These are phyloP conservation scores for Butorides virescens DNA, from an alignment of 2,113 vertebrate genomes.

Conservation along the genomic window DNA sequence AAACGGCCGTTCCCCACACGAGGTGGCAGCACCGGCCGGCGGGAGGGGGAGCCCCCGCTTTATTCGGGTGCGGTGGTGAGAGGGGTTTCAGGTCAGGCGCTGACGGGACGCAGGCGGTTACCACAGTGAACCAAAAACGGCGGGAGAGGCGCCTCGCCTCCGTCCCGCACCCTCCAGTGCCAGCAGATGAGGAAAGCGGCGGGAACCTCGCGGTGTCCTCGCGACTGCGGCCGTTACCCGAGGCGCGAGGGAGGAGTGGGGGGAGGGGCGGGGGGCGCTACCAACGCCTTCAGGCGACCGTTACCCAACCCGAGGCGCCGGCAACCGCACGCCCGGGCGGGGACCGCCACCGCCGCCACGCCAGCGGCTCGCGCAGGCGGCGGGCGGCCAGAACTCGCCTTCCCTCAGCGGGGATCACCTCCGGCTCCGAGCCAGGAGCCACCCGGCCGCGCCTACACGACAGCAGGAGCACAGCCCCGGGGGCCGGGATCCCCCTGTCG, in stretches of 20 bases:
- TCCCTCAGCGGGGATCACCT: not conserved
- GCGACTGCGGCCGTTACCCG: accelerated
- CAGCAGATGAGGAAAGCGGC: not conserved
- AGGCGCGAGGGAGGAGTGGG: not conserved
- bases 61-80: too few relatives aligned
- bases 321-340: not conserved
- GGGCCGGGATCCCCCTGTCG: not conserved
- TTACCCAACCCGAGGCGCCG: not conserved
- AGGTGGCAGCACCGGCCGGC: accelerated
- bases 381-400: not conserved
- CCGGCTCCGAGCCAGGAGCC: not conserved
- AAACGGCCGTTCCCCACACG: not conserved
- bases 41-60: not conserved
- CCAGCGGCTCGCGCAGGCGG: not conserved
- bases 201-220: not conserved
- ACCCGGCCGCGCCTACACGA: not conserved
- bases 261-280: not conserved
- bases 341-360: not conserved
- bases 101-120: accelerated
- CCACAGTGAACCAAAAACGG: accelerated
- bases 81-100: not conserved
- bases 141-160: not conserved
- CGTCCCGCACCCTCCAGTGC: accelerated
- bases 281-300: not conserved
- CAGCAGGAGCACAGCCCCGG: not conserved